Conservation (phyloP, 1,140 invertebrate species). For the Drosophila lacertosa region DNA sequence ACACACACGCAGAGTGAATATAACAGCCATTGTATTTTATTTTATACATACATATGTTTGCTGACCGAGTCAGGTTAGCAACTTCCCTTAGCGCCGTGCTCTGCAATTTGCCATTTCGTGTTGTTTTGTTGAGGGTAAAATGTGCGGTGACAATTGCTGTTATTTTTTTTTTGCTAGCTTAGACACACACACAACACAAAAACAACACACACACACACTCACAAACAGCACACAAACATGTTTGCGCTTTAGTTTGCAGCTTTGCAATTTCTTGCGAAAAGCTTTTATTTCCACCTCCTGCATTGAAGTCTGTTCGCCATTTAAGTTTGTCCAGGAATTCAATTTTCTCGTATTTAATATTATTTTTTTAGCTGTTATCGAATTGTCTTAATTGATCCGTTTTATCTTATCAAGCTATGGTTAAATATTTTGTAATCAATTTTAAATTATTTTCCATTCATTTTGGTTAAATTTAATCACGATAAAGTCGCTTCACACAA, state of each 20-base stretch:
- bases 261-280: constrained; percentile 53
- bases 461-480: constrained; percentile 55
- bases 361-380: neutral
- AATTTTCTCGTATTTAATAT: constrained; percentile 8
- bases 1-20: constrained; percentile 11
- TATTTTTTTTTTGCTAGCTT: constrained; percentile 30
- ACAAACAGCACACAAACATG: constrained; percentile 30
- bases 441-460: constrained; percentile 60
- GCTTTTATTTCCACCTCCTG: constrained; percentile 32
- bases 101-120: constrained; percentile 63
- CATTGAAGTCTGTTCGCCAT: constrained; percentile 12
- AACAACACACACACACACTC: constrained; percentile 25
- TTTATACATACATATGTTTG: constrained; percentile 46
- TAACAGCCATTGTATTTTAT: constrained; percentile 18
- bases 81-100: constrained; percentile 24
- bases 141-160: constrained; percentile 76
- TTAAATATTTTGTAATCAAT: constrained; percentile 76
- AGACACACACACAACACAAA: constrained; percentile 16
- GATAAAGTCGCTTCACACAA: constrained; percentile 46
- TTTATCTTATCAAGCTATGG: constrained; percentile 55
- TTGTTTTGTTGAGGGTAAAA: constrained; percentile 65
- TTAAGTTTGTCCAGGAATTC: constrained; percentile 49
- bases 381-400: neutral
- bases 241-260: constrained; percentile 27
- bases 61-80: constrained; percentile 56